phyloP scores from a whole-genome alignment of 2,113 vertebrate species.

The Galemys pyrenaicus region DNA sequence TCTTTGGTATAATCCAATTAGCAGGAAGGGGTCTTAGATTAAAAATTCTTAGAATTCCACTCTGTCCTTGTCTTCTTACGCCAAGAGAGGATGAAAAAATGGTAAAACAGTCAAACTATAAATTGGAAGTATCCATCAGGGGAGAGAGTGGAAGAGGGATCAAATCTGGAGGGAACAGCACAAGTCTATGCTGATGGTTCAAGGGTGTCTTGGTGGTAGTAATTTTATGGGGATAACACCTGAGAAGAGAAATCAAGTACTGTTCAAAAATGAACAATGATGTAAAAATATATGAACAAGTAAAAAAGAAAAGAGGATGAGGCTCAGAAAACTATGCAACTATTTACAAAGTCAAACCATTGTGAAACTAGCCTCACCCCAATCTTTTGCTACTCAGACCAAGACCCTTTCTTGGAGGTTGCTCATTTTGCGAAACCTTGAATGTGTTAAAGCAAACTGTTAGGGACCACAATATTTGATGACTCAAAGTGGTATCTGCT shows the following conservation, averaged over 20 bases:
- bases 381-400: not conserved
- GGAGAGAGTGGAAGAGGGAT: too few relatives aligned
- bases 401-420: not conserved
- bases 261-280: too few relatives aligned
- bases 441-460: not conserved
- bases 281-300: too few relatives aligned
- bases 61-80: not conserved
- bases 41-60: not conserved
- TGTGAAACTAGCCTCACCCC: not conserved
- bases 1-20: not conserved
- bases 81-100: too few relatives aligned
- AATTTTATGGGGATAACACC: too few relatives aligned
- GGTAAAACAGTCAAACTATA: too few relatives aligned
- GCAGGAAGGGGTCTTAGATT: not conserved
- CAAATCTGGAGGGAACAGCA: too few relatives aligned
- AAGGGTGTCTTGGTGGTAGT: too few relatives aligned
- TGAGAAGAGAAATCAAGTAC: too few relatives aligned
- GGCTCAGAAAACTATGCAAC: not conserved
- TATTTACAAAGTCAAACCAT: not conserved
- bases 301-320: not conserved
- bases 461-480: not conserved
- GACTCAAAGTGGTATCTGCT: not conserved
- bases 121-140: too few relatives aligned
- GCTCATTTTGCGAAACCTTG: not conserved
- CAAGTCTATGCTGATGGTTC: too few relatives aligned